phyloP scores from a whole-genome alignment of 2,113 vertebrate species.

The Picathartes gymnocephalus region DNA sequence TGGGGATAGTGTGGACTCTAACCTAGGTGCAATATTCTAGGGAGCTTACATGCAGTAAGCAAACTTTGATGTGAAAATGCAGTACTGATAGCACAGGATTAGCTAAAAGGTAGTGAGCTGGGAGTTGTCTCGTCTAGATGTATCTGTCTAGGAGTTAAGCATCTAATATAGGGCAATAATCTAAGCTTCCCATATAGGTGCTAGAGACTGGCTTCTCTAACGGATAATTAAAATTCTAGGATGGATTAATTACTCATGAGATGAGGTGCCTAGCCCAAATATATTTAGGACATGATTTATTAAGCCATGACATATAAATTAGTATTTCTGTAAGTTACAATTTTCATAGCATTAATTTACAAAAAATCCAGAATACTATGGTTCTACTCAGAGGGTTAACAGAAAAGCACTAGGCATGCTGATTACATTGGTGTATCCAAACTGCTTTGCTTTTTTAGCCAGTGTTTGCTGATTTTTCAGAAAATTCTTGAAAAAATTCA shows the following conservation, averaged over 20 bases:
- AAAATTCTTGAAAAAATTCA: slow-evolving; percentile 68
- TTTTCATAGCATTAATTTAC: slow-evolving; percentile 29
- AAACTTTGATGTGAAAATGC: background rate
- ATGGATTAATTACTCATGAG: background rate
- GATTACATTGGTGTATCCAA: slow-evolving; percentile 66
- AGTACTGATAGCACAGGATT: background rate
- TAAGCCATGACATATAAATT: slow-evolving; percentile 3
- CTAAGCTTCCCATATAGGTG: background rate
- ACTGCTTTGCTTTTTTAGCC: slow-evolving; percentile 74
- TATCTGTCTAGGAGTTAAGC: background rate
- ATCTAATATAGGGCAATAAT: background rate
- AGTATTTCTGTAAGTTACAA: slow-evolving; percentile 24
- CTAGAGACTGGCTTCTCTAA: slow-evolving; percentile 28
- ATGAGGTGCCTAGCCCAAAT: background rate
- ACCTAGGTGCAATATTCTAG: slow-evolving; percentile 16
- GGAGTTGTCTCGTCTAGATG: background rate
- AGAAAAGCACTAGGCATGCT: slow-evolving; percentile 76
- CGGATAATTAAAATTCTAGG: background rate
- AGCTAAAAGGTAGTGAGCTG: background rate
- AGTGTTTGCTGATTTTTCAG: slow-evolving; percentile 66
- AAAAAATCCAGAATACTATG: slow-evolving; percentile 52
- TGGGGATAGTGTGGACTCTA: background rate
- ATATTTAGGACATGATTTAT: slow-evolving; percentile 37
- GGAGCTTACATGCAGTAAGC: background rate
- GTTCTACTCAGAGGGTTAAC: slow-evolving; percentile 69